Conservation (phyloP, 2,888 invertebrate species). For the Plemyria rubiginata region DNA sequence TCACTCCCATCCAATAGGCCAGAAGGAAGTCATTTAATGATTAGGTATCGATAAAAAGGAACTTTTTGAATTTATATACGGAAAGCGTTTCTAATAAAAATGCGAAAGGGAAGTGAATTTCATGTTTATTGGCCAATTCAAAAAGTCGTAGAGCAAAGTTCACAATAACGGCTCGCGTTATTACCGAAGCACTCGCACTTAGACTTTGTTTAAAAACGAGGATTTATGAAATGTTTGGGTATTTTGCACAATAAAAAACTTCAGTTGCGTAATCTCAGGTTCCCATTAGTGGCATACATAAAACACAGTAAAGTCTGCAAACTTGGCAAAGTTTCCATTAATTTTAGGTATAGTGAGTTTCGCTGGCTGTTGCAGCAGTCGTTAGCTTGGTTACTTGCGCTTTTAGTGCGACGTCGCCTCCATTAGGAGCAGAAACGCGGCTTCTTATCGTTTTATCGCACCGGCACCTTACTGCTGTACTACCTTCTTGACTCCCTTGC, state of each 20-base stretch:
- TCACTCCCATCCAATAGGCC: slow-evolving; percentile 28
- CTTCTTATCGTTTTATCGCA: slow-evolving; percentile 46
- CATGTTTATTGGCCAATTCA: slow-evolving; percentile 54
- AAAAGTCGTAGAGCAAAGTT: slow-evolving; percentile 54
- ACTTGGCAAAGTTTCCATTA: slow-evolving; percentile 50
- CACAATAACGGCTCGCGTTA: slow-evolving; percentile 47
- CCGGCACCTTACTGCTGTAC: slow-evolving; percentile 10
- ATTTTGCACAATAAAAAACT: slow-evolving; percentile 38
- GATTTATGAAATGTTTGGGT: slow-evolving; percentile 30
- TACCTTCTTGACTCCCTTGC: slow-evolving; percentile 18
- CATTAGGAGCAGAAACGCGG: slow-evolving; percentile 55
- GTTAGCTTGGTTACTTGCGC: slow-evolving; percentile 61
- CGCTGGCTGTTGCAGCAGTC: slow-evolving; percentile 61
- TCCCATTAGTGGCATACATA: slow-evolving; percentile 46
- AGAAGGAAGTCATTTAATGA: slow-evolving; percentile 38
- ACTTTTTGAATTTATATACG: slow-evolving; percentile 41
- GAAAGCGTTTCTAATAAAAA: slow-evolving; percentile 46
- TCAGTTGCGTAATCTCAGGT: slow-evolving; percentile 44
- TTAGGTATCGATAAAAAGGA: slow-evolving; percentile 42
- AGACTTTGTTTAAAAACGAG: slow-evolving; percentile 33
- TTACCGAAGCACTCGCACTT: slow-evolving; percentile 35
- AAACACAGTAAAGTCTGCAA: slow-evolving; percentile 44
- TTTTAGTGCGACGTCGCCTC: slow-evolving; percentile 49
- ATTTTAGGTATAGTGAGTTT: slow-evolving; percentile 48
- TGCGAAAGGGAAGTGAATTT: slow-evolving; percentile 47